phyloP scores from a whole-genome alignment of 1,140 invertebrate genomes.

The Pogonomyrmex californicus region DNA sequence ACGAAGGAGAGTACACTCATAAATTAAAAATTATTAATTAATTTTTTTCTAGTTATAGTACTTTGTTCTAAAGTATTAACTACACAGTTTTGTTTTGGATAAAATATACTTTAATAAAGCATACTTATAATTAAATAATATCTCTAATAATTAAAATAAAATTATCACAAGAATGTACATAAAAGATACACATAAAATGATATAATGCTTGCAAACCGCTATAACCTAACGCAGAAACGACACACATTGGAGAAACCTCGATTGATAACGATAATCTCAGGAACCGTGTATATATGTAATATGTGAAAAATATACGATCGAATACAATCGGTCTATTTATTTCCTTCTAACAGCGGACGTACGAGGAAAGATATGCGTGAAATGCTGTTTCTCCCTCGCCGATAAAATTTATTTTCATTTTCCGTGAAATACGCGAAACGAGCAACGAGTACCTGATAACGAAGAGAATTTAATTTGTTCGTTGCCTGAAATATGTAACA shows the following conservation, averaged over 20 bases:
- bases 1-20: background rate
- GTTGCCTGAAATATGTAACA: background rate
- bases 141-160: too few relatives aligned
- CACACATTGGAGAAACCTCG: background rate
- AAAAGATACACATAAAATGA: background rate
- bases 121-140: too few relatives aligned
- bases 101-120: too few relatives aligned
- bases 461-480: background rate
- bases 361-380: background rate
- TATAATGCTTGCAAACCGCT: background rate
- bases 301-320: constrained; percentile 18
- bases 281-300: constrained; percentile 7
- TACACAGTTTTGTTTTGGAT: too few relatives aligned
- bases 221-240: background rate
- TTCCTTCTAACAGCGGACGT: background rate
- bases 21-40: background rate
- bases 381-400: constrained; percentile 14
- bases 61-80: background rate
- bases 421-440: background rate
- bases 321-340: background rate
- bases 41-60: background rate
- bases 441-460: background rate
- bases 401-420: constrained; percentile 10
- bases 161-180: too few relatives aligned
- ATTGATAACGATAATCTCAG: constrained; percentile 26